Evolutionary conservation across 1,140 invertebrate genomes (phyloP), one percentile per base, ranked within the genome.

Genomic region (Drosophila mayri): DNA sequence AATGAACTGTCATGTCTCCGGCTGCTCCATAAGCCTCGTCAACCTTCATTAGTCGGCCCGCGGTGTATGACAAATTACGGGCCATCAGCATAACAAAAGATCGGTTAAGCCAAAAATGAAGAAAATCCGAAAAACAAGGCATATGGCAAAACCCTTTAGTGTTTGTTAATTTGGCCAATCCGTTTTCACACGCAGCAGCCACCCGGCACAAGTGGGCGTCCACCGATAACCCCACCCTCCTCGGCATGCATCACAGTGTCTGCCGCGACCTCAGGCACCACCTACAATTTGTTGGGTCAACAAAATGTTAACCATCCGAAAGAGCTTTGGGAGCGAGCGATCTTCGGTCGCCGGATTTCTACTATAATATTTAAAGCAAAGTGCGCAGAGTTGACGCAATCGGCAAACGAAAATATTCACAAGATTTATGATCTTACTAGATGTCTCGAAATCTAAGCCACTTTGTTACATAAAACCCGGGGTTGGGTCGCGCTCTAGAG

Each of bases 1-100:
- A 77, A 66, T 68, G 37, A 77, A 60, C 74, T 77, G 74, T 77
- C 11, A 96, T 95, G 92, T 97, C 97, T 97, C 97, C 30, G 43
- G 40, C 64, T 71, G 62, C 30, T 55, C 71, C 44, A 67, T 50
- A 59, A 74, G 61, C 80, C 70, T 73, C 59, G 63, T 81, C 68
- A 77, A 73, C 76, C 71, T 81, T 75, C 60, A 58, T 55, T 64
- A 63, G 46, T 54, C 25, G 37, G 55, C 47, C 54, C 55, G 55
- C 74, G 50, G 43, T 63, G 57, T 63, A 55, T 81, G 84, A 90
- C 77, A 84, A 88, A 88, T 81, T 83, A 81, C 52, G 74, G 60
- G 50, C 50, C 54, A 78, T 78, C 77, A 70, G 68, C 68, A 71
- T 71, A 77, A 90, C 85, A 87, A 90, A 74, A 85, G 84, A 87